Percentiles rank a stretch among this genome's conserved stretches.
Evolutionary conservation across 2,797 vertebrate genomes (phyloP).

Genomic region (Mallotus villosus): DNA sequence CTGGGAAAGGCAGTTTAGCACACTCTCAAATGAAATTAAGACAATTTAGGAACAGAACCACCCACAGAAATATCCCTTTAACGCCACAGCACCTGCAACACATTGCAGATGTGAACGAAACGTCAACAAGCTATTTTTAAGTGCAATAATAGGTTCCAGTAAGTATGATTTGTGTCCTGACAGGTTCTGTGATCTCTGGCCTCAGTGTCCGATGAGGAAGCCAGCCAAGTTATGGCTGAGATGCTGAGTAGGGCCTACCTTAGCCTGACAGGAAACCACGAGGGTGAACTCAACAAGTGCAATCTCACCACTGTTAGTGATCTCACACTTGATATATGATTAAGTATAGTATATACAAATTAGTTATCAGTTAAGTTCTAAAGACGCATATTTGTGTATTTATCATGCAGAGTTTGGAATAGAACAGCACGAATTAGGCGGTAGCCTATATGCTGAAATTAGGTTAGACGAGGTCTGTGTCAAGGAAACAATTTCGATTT

Average conservation of each 20-base stretch:
- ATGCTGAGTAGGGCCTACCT: slow-evolving; percentile 26
- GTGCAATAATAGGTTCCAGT: slow-evolving; percentile 18
- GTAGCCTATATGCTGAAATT: background rate
- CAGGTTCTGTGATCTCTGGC: slow-evolving; percentile 40
- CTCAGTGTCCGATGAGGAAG: slow-evolving; percentile 44
- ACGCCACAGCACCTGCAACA: background rate
- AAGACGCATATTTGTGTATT: background rate
- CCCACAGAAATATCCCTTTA: background rate
- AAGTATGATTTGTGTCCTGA: slow-evolving; percentile 35
- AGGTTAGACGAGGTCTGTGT: background rate
- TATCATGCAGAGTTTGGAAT: too few relatives aligned
- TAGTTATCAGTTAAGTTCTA: background rate
- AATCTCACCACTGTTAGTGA: slow-evolving; percentile 28
- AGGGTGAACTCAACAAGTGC: slow-evolving; percentile 40
- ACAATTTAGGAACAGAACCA: slow-evolving; percentile 2
- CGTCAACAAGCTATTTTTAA: background rate
- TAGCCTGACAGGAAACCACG: slow-evolving; percentile 54
- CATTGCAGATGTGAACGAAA: too few relatives aligned
- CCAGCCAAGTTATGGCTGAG: slow-evolving; percentile 23
- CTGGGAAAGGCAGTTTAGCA: background rate
- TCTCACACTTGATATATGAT: slow-evolving; percentile 24
- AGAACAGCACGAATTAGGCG: background rate
- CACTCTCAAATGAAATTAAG: background rate
- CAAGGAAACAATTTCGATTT: slow-evolving; percentile 6
- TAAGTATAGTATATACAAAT: background rate